Conservation (phyloP, 1,140 invertebrate species). For the Rhyacophila brunnea region DNA sequence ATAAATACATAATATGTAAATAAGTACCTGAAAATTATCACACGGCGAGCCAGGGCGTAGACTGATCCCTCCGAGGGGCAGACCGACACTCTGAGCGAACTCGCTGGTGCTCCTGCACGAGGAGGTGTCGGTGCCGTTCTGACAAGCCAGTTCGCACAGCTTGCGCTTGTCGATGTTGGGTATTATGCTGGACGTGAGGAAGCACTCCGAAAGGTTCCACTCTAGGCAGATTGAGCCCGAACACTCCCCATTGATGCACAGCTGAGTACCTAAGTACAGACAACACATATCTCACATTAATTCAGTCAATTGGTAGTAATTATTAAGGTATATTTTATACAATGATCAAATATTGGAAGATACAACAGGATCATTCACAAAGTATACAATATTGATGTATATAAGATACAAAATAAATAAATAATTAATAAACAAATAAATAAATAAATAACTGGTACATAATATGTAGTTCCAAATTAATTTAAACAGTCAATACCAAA, state of each 20-base stretch:
- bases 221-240: conserved; percentile 92
- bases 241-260: conserved; percentile 94
- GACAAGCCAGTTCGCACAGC: conserved; percentile 95
- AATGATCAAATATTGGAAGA: too few relatives aligned
- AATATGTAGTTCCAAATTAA: too few relatives aligned
- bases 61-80: conserved; percentile 83
- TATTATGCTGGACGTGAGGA: conserved; percentile 81
- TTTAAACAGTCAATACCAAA: too few relatives aligned
- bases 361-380: too few relatives aligned
- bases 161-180: conserved; percentile 84
- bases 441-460: too few relatives aligned
- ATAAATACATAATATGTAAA: too few relatives aligned
- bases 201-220: conserved; percentile 94
- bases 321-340: too few relatives aligned
- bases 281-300: too few relatives aligned
- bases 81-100: conserved; percentile 70
- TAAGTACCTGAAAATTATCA: conserved; percentile 96
- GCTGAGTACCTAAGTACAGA: conserved; percentile 58
- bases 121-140: conserved; percentile 72
- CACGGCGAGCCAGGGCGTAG: conserved; percentile 93
- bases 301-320: too few relatives aligned
- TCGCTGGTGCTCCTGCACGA: conserved; percentile 87
- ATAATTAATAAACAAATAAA: too few relatives aligned
- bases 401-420: too few relatives aligned
- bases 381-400: too few relatives aligned